Percentiles rank a stretch among this genome's conserved stretches.
Evolutionary conservation across 2,888 invertebrate genomes (phyloP).

Genomic region (Lapara coniferarum): DNA sequence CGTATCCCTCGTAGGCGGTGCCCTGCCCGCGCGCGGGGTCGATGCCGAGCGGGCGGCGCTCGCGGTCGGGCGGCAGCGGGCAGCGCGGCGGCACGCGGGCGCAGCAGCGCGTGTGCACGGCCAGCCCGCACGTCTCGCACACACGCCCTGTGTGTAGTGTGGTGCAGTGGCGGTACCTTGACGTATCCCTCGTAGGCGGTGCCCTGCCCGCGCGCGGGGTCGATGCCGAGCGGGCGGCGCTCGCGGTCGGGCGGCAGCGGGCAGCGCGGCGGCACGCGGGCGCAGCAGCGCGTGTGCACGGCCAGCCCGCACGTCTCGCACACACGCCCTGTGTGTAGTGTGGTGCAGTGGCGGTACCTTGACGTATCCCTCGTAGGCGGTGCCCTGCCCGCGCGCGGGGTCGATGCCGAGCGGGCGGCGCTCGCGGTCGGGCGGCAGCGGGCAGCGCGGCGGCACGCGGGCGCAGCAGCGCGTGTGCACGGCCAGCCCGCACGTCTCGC

Average conservation of each 20-base stretch:
- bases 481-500: conserved; percentile 97
- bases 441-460: conserved; percentile 95
- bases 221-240: conserved; percentile 95
- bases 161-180: conserved; percentile 49
- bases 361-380: conserved; percentile 87
- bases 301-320: conserved; percentile 98
- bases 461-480: conserved; percentile 98
- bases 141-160: conserved; percentile 92
- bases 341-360: conserved; percentile 48
- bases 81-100: conserved; percentile 96
- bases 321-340: conserved; percentile 92
- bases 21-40: conserved; percentile 98
- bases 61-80: conserved; percentile 95
- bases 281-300: conserved; percentile 97
- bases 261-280: conserved; percentile 95
- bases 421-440: conserved; percentile 95
- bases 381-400: conserved; percentile 96
- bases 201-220: conserved; percentile 97
- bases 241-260: conserved; percentile 96
- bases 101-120: conserved; percentile 97
- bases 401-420: conserved; percentile 96
- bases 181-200: conserved; percentile 88
- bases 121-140: conserved; percentile 97
- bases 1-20: conserved; percentile 87
- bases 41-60: conserved; percentile 94